phyloP scores from a whole-genome alignment of 2,113 vertebrate genomes.

The Eurystomus gularis region DNA sequence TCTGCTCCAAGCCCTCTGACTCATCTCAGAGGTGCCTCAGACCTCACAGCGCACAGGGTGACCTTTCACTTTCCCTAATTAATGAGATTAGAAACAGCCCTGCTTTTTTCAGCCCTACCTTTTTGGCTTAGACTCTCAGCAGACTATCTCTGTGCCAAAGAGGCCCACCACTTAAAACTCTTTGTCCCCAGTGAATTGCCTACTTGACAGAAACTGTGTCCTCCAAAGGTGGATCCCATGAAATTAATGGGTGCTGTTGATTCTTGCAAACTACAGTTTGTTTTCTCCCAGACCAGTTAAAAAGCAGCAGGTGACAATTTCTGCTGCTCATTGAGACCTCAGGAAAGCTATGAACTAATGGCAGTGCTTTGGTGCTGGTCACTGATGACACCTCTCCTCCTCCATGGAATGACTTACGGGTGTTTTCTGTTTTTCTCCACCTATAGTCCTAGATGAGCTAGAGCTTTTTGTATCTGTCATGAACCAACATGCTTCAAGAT shows the following conservation, averaged over 20 bases:
- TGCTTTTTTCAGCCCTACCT: not conserved
- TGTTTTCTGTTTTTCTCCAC: not conserved
- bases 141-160: not conserved
- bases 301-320: not conserved
- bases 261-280: not conserved
- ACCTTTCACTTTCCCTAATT: not conserved
- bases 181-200: not conserved
- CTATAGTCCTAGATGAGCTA: not conserved
- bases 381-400: not conserved
- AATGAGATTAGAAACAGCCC: not conserved
- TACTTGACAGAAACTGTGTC: not conserved
- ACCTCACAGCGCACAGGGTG: not conserved
- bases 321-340: not conserved
- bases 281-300: not conserved
- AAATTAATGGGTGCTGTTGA: not conserved
- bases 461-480: not conserved
- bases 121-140: not conserved
- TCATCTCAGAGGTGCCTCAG: not conserved
- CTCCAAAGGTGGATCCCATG: not conserved
- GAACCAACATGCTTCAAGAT: not conserved
- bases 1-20: not conserved
- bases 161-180: not conserved
- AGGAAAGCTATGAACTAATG: not conserved
- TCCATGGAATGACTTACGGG: not conserved
- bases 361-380: not conserved